Evolutionary conservation across 2,888 invertebrate genomes (phyloP), one percentile per base, ranked within the genome.

Genomic region (Tetanocera ferruginea): DNA sequence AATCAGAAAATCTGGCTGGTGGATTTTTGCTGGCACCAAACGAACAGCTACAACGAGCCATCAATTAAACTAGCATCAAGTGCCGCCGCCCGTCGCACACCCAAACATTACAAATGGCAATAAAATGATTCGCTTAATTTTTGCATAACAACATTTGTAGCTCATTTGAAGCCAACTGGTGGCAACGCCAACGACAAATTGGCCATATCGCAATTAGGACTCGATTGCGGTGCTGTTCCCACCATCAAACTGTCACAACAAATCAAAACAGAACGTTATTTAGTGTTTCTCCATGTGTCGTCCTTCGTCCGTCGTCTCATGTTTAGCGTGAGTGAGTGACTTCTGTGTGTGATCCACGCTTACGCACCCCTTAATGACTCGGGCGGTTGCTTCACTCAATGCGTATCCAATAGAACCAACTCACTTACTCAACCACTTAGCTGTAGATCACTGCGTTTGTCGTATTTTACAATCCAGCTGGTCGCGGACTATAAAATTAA

Each of bases 171-270:
- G 17, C 66, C 37, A 43, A 43, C 43, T 31, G 43, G 6, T 43
- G 51, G 57, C 31, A 31, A 69, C 64, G 74, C 19, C 52, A 57
- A 34, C 28, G 23, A 76, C 74, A 82, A 83, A 84, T 84, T 81
- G 70, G 82, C 78, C 86, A 83, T 85, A 81, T 82, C 85, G 85
- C 85, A 83, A 86, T 86, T 86, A 85, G 78, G 67, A 76, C 71
- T 49, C 49, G 43, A 52, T 25, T 51, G 78, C 19, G 37, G 66
- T 57, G 37, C 72, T 78, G 81, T 84, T 86, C 86, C 83, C 85
- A 86, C 85, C 82, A 85, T 84, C 83, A 82, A 86, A 82, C 83
- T 89, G 89, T 89, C 89, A 89, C 87, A 89, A 89, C 89, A 89
- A 89, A 88, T 88, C 88, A 89, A 85, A 88, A 88, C 84, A 88